These are phyloP conservation scores for Matsumyia berberina DNA, from an alignment of 2,888 invertebrate species.

Conservation along the genomic window DNA sequence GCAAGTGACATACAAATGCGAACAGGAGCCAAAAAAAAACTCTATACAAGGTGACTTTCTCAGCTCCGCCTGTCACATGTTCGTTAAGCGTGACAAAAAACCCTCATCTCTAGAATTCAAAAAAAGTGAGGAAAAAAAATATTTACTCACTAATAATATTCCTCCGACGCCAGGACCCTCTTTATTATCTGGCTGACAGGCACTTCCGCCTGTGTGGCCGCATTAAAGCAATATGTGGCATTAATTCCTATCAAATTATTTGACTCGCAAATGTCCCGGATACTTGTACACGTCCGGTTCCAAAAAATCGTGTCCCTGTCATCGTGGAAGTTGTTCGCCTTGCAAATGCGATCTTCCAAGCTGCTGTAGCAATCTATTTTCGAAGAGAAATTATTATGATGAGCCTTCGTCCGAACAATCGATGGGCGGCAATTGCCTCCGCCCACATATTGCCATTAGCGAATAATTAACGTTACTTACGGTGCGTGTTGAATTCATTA, in stretches of 20 bases:
- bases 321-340: constrained; percentile 82
- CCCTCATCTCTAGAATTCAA: constrained; percentile 4
- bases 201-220: constrained; percentile 78
- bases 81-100: not conserved
- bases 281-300: constrained; percentile 85
- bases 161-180: constrained; percentile 87
- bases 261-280: constrained; percentile 85
- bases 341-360: constrained; percentile 86
- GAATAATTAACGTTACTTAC: constrained; percentile 84
- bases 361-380: constrained; percentile 88
- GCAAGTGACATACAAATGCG: constrained; percentile 35
- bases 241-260: constrained; percentile 84
- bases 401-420: constrained; percentile 27
- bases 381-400: constrained; percentile 34
- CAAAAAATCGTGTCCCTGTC: constrained; percentile 85
- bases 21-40: constrained; percentile 3
- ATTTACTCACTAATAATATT: constrained; percentile 86
- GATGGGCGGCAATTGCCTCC: constrained; percentile 28
- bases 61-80: constrained; percentile 5
- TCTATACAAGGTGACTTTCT: not conserved
- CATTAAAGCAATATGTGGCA: constrained; percentile 85
- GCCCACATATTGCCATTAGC: constrained; percentile 59
- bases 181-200: constrained; percentile 86
- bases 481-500: constrained; percentile 86
- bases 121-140: constrained; percentile 3